Evolutionary conservation across 1,140 invertebrate genomes (phyloP), one percentile per base, ranked within the genome.

Genomic region (Drosophila pectinifera): DNA sequence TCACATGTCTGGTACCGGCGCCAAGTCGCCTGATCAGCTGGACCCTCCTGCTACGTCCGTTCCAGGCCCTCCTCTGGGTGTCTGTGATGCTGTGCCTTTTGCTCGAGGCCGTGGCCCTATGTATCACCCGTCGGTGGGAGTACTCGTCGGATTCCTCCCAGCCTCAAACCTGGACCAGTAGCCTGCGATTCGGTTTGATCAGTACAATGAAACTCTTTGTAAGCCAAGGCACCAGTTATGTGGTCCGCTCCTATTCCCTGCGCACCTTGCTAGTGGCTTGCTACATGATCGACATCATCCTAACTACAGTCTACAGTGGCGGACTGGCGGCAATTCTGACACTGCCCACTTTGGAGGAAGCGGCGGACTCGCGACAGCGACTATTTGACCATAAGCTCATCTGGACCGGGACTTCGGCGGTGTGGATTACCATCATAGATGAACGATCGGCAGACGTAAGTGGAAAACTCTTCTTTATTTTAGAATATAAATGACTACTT

Each of bases 241-340:
- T 81, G 7, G 58, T 75, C 3, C 70, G 36, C 6, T 79, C 88
- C 2, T 77, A 76, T 62, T 46, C 91, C 3, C 20, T 92, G 2
- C 73, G 91, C 4, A 79, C 53, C 2, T 45, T 92, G 13, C 36
- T 92, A 16, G 58, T 91, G 34, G 73, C 90, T 16, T 77, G 84
- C 28, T 92, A 91, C 41, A 76, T 91, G 73, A 80, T 91, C 14
- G 91, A 92, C 49, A 90, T 91, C 3, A 90, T 92, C 18, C 22
- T 92, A 18, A 91, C 88, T 0, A 91, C 88, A 6, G 69, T 91
- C 42, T 92, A 92, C 18, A 73, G 83, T 14, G 91, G 91, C 4
- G 91, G 91, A 41, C 36, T 92, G 20, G 73, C 91, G 1, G 45
- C 88, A 3, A 90, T 92, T 36, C 34, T 92, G 6, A 92, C 91